phyloP scores from a whole-genome alignment of 1,140 invertebrate genomes.

The Drosophila aff. region DNA sequence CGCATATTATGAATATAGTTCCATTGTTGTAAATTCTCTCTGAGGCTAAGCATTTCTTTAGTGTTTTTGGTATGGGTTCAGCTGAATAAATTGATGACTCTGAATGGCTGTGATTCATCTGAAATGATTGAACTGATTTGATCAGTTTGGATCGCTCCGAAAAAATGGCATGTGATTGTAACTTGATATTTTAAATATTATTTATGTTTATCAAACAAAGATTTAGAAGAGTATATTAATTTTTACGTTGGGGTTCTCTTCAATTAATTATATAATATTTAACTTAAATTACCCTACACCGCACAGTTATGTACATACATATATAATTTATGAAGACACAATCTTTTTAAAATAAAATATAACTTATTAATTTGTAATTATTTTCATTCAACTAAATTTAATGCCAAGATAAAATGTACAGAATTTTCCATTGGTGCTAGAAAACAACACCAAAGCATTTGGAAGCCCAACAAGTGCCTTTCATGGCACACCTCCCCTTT shows the following conservation, averaged over 20 bases:
- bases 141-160: not conserved
- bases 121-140: conserved; percentile 25
- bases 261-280: no score
- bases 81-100: conserved; percentile 17
- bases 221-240: no score
- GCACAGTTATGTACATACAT: no score
- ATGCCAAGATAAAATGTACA: conserved; percentile 16
- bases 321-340: no score
- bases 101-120: conserved; percentile 21
- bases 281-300: no score
- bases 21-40: not conserved
- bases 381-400: not conserved
- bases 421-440: conserved; percentile 46
- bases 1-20: not conserved
- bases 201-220: no score
- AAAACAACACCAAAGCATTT: conserved; percentile 33
- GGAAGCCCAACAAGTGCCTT: conserved; percentile 67
- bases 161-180: not conserved
- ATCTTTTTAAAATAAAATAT: not conserved
- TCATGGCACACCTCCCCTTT: conserved; percentile 15
- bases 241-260: no score
- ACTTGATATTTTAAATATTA: no score
- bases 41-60: not conserved
- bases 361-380: not conserved
- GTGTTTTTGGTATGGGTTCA: conserved; percentile 12